Base-by-base conservation (phyloP, 1,140 invertebrate species). In the Ceratoteleas bidentatus region DNA sequence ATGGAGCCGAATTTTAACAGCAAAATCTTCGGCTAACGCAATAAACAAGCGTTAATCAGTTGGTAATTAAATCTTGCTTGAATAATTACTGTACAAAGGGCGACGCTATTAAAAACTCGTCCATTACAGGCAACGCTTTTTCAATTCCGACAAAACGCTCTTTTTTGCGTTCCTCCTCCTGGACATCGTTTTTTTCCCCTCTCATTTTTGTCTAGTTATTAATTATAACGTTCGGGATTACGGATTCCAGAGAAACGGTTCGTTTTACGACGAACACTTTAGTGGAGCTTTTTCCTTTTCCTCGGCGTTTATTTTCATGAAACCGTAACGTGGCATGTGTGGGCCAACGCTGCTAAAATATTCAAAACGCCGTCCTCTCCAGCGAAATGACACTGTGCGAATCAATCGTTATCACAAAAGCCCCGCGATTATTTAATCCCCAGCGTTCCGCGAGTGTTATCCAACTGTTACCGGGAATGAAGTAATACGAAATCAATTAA, bases 401-500 rank as follows among this genome's bases (percentile, higher is more conserved):
- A 62, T 62, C 34, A 66, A 75, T 73, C 40, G 36, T 15, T 73
- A 58, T 77, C 47, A 40, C 24, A 54, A 62, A 83, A 83, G 79
- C 64, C 6, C 60, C 54, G 66, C 60, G 72, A 61, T 76, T 61
- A 75, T 65, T 78, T 78, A 83, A 65, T 75, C 45, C 54, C 54
- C 53, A 45, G 60, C 36, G 49, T 50, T 61, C 54, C 66, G 79
- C 79, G 60, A 64, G 38, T 58, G 15, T 83, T 79, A 68, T 70
- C 52, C 70, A 83, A 83, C 65, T 64, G 56, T 75, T 77, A 77
- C 56, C 66, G 14, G 66, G 72, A 79, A 83, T 82, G 45, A 69
- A 74, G 77, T 70, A 74, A 83, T 75, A 78, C 56, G 47, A 66
- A 78, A 74, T 79, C 75, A 83, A 78, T 78, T 83, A 79, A 83